Percentiles rank a stretch among this genome's conserved stretches.
Evolutionary conservation across 37 sponge, comb jelly and placozoan genomes (phyloP).

Genomic region (Ephydatia muelleri): DNA sequence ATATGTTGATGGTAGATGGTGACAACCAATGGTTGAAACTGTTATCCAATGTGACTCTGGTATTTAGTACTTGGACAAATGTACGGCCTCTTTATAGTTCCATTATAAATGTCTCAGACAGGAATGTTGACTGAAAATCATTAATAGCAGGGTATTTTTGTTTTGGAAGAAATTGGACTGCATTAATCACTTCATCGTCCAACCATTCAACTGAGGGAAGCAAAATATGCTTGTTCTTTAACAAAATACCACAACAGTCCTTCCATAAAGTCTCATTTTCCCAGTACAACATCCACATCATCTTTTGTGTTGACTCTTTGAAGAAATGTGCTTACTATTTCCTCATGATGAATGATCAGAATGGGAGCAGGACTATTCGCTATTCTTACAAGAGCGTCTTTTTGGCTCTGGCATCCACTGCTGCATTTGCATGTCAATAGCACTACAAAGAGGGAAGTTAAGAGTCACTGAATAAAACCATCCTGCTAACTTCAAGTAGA

Average conservation of each 20-base stretch:
- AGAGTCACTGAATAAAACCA: not conserved
- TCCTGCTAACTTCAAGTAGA: not conserved
- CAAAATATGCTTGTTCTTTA: not conserved
- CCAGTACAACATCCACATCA: not conserved
- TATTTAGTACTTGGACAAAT: too few species aligned
- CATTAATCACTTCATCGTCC: not conserved
- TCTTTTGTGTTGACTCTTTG: not conserved
- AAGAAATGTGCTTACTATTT: not conserved
- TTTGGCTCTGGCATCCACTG: not conserved
- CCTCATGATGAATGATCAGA: not conserved
- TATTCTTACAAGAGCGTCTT: not conserved
- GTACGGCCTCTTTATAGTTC: too few species aligned
- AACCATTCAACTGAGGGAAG: not conserved
- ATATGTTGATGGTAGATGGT: too few species aligned
- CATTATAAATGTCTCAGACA: too few species aligned
- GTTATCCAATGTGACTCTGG: too few species aligned
- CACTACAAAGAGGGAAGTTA: not conserved
- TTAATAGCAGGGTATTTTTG: not conserved
- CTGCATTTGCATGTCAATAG: not conserved
- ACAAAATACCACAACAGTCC: not conserved
- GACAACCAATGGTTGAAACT: too few species aligned
- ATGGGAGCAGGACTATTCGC: not conserved
- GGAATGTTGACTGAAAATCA: too few species aligned
- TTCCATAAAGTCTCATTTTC: not conserved
- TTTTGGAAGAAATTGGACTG: not conserved